These are phyloP conservation scores for Agrilus planipennis DNA, from an alignment of 1,140 invertebrate species.

Conservation along the genomic window DNA sequence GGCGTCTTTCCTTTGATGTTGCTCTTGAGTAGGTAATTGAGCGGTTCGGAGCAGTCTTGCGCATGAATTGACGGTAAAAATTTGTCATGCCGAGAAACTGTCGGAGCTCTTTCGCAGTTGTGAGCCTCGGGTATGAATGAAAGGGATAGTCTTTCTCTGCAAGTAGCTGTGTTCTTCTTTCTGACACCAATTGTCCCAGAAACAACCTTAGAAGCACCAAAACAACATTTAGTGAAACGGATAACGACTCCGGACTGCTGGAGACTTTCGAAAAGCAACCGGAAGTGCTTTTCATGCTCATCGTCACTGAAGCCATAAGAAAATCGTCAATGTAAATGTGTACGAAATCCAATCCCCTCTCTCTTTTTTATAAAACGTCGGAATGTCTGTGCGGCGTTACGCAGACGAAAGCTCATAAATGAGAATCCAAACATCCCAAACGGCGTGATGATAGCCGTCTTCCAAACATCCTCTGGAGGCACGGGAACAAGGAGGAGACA, in stretches of 20 bases:
- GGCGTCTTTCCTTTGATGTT: slow-evolving; percentile 16
- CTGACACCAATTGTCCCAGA: slow-evolving; percentile 22
- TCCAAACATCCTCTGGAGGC: neutral
- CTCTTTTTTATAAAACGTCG: neutral
- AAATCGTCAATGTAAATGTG: slow-evolving; percentile 18
- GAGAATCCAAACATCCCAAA: neutral
- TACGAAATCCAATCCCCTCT: neutral
- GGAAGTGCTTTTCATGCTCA: slow-evolving; percentile 24
- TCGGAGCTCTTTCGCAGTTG: slow-evolving; percentile 16
- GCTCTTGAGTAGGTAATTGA: slow-evolving; percentile 15
- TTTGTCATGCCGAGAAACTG: slow-evolving; percentile 29
- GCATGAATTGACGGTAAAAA: slow-evolving; percentile 26
- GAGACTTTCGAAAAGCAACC: slow-evolving; percentile 13
- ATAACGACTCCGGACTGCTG: slow-evolving; percentile 19
- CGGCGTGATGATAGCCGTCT: neutral
- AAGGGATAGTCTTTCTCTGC: slow-evolving; percentile 15
- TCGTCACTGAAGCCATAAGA: slow-evolving; percentile 24
- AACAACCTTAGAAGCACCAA: slow-evolving; percentile 20
- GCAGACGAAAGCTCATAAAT: neutral
- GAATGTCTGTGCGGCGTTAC: neutral
- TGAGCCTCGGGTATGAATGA: slow-evolving; percentile 10
- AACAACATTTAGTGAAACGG: slow-evolving; percentile 24
- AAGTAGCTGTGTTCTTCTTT: slow-evolving; percentile 18
- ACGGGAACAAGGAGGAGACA: neutral
- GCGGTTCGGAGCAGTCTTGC: slow-evolving; percentile 20